Evolutionary conservation across 1,140 invertebrate species (phyloP), one percentile per base, ranked within the genome.

Genomic region (Belonocnema kinseyi): DNA sequence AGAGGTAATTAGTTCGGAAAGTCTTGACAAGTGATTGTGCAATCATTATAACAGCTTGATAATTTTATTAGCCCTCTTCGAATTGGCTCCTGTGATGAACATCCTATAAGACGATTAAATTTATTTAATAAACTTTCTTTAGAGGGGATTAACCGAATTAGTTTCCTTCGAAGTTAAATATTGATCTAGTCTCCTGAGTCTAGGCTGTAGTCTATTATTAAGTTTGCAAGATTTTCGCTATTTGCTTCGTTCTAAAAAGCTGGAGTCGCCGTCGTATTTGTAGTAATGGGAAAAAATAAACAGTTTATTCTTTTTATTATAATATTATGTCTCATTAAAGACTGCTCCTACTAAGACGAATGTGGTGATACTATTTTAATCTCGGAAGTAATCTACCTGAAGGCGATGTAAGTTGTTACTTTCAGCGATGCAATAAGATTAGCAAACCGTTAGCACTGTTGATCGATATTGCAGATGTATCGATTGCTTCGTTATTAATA

Each of bases 401-500:
- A 61, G 19, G 21, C 58, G 21, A 61, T 12, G 6, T 26, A 61
- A 61, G 33, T 61, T 61, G 26, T 61, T 61, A 61, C 58, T 21
- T 61, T 33, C 58, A 26, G 58, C 26, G 58, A 61, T 61, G 19
- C 26, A 61, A 33, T 61, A 14, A 61, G 58, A 33, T 61, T 61
- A 61, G 58, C 58, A 61, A 61, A 26, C 26, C 40, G 58, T 61
- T 26, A 21, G 58, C 19, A 61, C 19, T 61, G 21, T 33, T 61
- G 19, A 61, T 61, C 58, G 58, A 61, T 33, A 61, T 21, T 21
- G 19, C 58, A 61, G 58, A 61, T 61, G 58, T 61, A 33, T 61
- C 21, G 58, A 33, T 61, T 61, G 21, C 58, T 19, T 19, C 12
- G 58, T 6, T 12, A 33, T 61, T 26, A 61, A 61, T 61, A 61